Percentiles rank a stretch among this genome's conserved stretches.
phyloP scores from a whole-genome alignment of 2,113 vertebrate genomes.

The Scalopus aquaticus region DNA sequence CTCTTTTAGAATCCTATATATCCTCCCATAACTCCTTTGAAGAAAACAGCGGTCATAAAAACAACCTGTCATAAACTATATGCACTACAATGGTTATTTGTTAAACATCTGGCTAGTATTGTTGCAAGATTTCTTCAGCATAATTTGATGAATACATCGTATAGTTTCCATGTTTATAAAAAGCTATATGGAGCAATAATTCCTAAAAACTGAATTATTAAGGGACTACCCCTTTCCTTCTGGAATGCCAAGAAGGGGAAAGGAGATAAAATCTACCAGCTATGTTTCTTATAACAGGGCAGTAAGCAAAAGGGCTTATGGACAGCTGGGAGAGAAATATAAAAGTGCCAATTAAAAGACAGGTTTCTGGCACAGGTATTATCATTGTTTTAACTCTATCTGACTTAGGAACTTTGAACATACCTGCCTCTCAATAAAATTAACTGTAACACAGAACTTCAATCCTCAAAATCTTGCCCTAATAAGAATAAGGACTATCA shows the following conservation, averaged over 20 bases:
- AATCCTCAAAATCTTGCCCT: background rate
- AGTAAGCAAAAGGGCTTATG: background rate
- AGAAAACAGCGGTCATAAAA: background rate
- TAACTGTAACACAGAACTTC: background rate
- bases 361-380: background rate
- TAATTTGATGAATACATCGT: slow-evolving; percentile 34
- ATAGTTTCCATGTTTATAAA: background rate
- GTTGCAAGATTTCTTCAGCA: slow-evolving; percentile 1
- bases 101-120: slow-evolving; percentile 38
- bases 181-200: slow-evolving; percentile 19
- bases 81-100: background rate
- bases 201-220: slow-evolving; percentile 56
- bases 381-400: background rate
- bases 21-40: background rate
- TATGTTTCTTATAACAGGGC: slow-evolving; percentile 26
- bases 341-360: slow-evolving; percentile 10
- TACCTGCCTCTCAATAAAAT: background rate
- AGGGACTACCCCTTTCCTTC: slow-evolving; percentile 42
- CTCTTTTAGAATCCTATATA: background rate
- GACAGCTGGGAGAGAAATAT: slow-evolving; percentile 54
- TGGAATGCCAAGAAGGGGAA: slow-evolving; percentile 49
- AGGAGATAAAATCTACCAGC: slow-evolving; percentile 10
- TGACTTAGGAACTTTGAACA: background rate
- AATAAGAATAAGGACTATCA: background rate
- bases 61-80: slow-evolving; percentile 35